Conservation (phyloP, 2,113 vertebrate species). For the Rostratula benghalensis region DNA sequence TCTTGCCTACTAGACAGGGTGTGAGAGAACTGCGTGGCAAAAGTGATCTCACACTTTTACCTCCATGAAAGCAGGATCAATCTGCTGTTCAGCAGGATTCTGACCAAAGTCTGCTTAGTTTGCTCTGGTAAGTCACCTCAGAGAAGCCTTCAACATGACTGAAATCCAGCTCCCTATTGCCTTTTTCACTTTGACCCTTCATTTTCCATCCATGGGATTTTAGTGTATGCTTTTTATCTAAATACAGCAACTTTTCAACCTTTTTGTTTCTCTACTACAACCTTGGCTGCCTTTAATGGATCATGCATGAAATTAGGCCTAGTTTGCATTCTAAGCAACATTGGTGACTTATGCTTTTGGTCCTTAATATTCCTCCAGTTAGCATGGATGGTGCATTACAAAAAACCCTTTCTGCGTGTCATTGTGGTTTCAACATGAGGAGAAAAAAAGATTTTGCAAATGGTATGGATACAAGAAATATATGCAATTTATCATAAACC, state of each 20-base stretch:
- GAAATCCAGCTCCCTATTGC: neutral
- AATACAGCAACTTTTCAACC: constrained; percentile 7
- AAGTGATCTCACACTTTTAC: neutral
- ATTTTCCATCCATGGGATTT: neutral
- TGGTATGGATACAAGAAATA: neutral
- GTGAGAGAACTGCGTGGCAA: neutral
- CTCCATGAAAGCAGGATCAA: neutral
- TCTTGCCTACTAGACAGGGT: neutral
- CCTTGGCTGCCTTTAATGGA: neutral
- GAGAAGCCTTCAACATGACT: neutral
- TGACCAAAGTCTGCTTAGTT: neutral
- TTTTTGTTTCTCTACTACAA: constrained; percentile 9
- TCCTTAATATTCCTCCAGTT: constrained; percentile 1
- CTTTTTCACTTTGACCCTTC: neutral
- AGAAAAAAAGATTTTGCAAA: neutral
- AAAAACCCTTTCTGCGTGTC: neutral
- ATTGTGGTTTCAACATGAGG: neutral
- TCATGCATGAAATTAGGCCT: neutral
- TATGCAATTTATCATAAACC: constrained; percentile 6
- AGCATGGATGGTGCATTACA: neutral
- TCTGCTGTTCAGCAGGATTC: neutral
- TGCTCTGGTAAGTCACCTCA: neutral
- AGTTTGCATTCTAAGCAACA: constrained; percentile 25
- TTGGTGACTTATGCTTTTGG: constrained; percentile 26
- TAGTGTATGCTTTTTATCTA: neutral